phyloP scores from a whole-genome alignment of 2,797 vertebrate species.

The Centropyge bicolor region DNA sequence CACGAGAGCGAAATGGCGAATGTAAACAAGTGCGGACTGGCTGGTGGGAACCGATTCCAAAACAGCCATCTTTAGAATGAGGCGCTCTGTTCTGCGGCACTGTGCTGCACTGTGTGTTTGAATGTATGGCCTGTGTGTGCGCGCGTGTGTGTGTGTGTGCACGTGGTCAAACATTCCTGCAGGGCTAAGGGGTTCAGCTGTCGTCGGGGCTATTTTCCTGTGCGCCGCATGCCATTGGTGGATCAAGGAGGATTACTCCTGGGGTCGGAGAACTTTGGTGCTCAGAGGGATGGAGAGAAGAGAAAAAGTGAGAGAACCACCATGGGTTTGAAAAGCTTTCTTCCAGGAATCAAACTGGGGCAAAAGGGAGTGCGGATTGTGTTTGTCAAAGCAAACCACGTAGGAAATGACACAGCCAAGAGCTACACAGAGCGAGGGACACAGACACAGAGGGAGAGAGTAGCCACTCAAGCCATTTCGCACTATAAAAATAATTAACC shows the following conservation, averaged over 20 bases:
- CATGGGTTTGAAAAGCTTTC: slow-evolving; percentile 54
- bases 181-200: slow-evolving; percentile 79
- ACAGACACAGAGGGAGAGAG: slow-evolving; percentile 24
- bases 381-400: slow-evolving; percentile 69
- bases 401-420: slow-evolving; percentile 53
- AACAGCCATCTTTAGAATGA: slow-evolving; percentile 48
- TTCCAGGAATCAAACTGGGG: slow-evolving; percentile 52
- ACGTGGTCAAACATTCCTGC: slow-evolving; percentile 78
- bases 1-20: slow-evolving; percentile 6
- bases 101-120: slow-evolving; percentile 40
- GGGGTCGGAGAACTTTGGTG: slow-evolving; percentile 58
- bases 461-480: slow-evolving; percentile 40
- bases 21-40: slow-evolving; percentile 34
- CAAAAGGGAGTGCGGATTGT: slow-evolving; percentile 24
- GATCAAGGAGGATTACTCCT: slow-evolving; percentile 76
- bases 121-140: slow-evolving; percentile 61
- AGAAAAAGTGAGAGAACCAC: slow-evolving; percentile 22
- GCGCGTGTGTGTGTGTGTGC: slow-evolving; percentile 3
- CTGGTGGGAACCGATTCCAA: slow-evolving; percentile 22
- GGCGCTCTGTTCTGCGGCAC: slow-evolving; percentile 27
- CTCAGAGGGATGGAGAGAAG: slow-evolving; percentile 28
- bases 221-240: slow-evolving; percentile 70
- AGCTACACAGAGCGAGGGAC: slow-evolving; percentile 47
- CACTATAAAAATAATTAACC: slow-evolving; percentile 66
- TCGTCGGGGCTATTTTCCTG: slow-evolving; percentile 77